These are phyloP conservation scores for Dinomys branickii DNA, from an alignment of 2,113 vertebrate species.

Conservation along the genomic window DNA sequence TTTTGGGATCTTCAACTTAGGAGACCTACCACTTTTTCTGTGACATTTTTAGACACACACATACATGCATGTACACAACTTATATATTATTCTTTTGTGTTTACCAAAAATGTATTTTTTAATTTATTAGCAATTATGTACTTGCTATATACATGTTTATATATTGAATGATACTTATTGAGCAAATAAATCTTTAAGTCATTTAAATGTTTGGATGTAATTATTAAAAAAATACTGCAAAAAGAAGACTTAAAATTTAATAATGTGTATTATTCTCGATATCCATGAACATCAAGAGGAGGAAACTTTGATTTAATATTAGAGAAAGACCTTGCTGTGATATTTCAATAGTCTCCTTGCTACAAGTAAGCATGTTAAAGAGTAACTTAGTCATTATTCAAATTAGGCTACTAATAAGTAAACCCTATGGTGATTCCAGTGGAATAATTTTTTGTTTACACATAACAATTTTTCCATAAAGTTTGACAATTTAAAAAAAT, in stretches of 20 bases:
- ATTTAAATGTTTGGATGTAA: constrained; percentile 37
- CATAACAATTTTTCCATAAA: constrained; percentile 66
- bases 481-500: constrained; percentile 56
- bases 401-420: constrained; percentile 72
- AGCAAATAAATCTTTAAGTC: constrained; percentile 20
- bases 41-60: background rate
- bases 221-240: background rate
- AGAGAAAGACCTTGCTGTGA: constrained; percentile 44
- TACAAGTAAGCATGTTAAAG: constrained; percentile 66
- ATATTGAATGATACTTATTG: background rate
- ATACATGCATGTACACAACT: background rate
- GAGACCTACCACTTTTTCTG: background rate
- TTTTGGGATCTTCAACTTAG: background rate
- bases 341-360: constrained; percentile 68
- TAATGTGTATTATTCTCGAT: background rate
- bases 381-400: constrained; percentile 75
- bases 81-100: background rate
- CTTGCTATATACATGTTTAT: background rate
- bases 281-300: constrained; percentile 49
- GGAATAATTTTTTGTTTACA: constrained; percentile 70
- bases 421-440: constrained; percentile 58
- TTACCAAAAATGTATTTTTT: background rate
- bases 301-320: constrained; percentile 64
- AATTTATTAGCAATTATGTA: background rate
- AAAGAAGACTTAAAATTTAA: constrained; percentile 34